A percentile compares a stretch with the other conserved stretches of the same genome.
phyloP scores from a whole-genome alignment of 2,113 vertebrate species.

The Chunga burmeisteri region DNA sequence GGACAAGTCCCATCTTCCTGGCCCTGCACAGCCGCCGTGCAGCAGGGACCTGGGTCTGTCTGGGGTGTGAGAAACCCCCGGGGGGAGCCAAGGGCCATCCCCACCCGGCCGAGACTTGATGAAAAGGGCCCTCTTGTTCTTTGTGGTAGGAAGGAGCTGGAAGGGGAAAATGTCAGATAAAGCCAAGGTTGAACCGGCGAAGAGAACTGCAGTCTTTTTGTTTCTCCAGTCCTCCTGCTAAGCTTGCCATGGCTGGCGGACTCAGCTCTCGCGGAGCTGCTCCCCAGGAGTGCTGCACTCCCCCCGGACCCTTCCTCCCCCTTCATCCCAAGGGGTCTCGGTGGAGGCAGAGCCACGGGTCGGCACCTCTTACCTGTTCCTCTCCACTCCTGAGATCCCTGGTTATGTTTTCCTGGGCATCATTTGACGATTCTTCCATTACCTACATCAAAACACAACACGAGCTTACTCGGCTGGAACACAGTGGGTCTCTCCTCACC shows the following conservation, averaged over 20 bases:
- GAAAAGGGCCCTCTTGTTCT: neutral
- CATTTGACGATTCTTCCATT: neutral
- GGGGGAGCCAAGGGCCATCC: neutral
- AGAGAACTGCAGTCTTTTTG: neutral
- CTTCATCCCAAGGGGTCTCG: neutral
- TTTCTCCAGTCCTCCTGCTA: neutral
- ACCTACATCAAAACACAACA: neutral
- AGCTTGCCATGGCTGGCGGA: neutral
- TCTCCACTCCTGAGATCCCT: neutral
- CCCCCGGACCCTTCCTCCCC: neutral
- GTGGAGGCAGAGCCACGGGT: neutral
- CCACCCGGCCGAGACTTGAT: accelerated
- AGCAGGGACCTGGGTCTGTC: neutral
- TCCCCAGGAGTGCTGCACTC: neutral
- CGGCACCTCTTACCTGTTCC: neutral
- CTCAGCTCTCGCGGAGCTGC: neutral
- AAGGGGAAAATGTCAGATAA: neutral
- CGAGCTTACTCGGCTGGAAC: neutral
- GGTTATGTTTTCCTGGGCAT: neutral
- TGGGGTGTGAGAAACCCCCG: neutral
- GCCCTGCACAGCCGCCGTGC: neutral
- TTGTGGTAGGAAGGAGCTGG: no score
- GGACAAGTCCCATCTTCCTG: neutral
- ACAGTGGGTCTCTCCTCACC: accelerated
- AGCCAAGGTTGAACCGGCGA: neutral